Evolutionary conservation across 2,888 invertebrate genomes (phyloP), one percentile per base, ranked within the genome.

Genomic region (Fissipunctia ypsillon): DNA sequence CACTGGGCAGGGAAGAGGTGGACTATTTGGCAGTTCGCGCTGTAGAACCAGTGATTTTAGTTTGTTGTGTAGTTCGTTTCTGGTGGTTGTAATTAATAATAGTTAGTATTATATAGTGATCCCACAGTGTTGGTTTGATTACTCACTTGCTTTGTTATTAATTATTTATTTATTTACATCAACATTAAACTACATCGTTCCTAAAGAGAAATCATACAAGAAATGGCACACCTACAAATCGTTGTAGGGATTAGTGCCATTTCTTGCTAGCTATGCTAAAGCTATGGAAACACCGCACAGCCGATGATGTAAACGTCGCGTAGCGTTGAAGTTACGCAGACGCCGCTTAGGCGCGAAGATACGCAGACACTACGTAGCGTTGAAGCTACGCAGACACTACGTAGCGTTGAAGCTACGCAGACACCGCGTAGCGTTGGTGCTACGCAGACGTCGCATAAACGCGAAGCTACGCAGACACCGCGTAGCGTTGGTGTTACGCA

Each of bases 41-140:
- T 19, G 45, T 41, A 38, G 38, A 48, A 57, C n/a, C 16, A 72
- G n/a, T 41, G n/a, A 41, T 50, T 73, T 43, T 52, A 60, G 25
- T 52, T 56, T 73, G 25, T 6, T 76, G 25, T 54, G n/a, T 45
- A 25, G 31, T 41, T 76, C 76, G 22, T 25, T 41, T 31, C 7
- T 48, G 7, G 31, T 72, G 1, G 7, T 19, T 25, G 10, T 69
- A 16, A 35, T 59, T 31, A 72, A 41, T 57, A 59, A 72, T 35
- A n/a, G n/a, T n/a, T n/a, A n/a, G n/a, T n/a, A 25, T 4, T n/a
- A 57, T 50, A 19, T 41, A 41, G 10, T 41, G 14, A n/a, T 52
- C 10, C 19, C 16, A 19, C 19, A 2, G 5, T 71, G 1, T 14
- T 41, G 45, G 9, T 48, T 64, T 45, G 16, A 48, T 64, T 50